Conservation (phyloP, 2,888 invertebrate species). For the Drosophila pseudotakahashii region DNA sequence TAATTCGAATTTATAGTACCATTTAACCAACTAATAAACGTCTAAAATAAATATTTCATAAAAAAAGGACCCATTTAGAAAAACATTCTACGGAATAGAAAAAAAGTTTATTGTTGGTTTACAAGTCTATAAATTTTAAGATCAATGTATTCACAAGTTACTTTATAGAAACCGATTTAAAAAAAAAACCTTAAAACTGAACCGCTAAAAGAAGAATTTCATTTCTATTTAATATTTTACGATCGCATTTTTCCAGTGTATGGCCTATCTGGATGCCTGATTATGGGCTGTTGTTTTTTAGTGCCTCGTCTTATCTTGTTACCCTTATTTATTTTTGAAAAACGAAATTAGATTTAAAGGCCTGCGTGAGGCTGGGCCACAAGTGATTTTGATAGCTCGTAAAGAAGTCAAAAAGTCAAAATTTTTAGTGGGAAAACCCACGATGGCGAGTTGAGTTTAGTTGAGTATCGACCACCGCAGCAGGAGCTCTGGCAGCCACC, state of each 20-base stretch:
- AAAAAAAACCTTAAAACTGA: too few relatives aligned
- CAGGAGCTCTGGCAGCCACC: constrained; percentile 56
- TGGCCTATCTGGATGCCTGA: constrained; percentile 33
- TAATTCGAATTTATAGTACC: too few relatives aligned
- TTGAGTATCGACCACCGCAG: constrained; percentile 53
- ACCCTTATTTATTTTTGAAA: constrained; percentile 68
- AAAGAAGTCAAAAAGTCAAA: constrained; percentile 71
- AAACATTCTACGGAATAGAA: too few relatives aligned
- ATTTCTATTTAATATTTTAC: too few relatives aligned
- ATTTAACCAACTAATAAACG: too few relatives aligned
- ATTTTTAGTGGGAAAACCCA: constrained; percentile 50
- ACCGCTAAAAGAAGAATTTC: too few relatives aligned
- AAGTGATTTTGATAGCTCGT: constrained; percentile 80
- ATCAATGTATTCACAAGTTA: too few relatives aligned
- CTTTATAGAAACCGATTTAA: too few relatives aligned
- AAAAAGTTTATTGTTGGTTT: too few relatives aligned
- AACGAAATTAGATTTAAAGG: constrained; percentile 82
- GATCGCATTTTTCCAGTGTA: constrained; percentile 2
- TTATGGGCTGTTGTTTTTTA: constrained; percentile 55
- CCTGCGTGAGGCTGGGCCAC: constrained; percentile 71
- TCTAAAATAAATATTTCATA: too few relatives aligned
- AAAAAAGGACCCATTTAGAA: too few relatives aligned
- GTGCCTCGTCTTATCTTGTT: constrained; percentile 64
- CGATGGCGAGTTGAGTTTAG: constrained; percentile 33
- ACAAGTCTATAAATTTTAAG: too few relatives aligned